Conservation (phyloP, 2,888 invertebrate genomes). For the Eledona agricola region DNA sequence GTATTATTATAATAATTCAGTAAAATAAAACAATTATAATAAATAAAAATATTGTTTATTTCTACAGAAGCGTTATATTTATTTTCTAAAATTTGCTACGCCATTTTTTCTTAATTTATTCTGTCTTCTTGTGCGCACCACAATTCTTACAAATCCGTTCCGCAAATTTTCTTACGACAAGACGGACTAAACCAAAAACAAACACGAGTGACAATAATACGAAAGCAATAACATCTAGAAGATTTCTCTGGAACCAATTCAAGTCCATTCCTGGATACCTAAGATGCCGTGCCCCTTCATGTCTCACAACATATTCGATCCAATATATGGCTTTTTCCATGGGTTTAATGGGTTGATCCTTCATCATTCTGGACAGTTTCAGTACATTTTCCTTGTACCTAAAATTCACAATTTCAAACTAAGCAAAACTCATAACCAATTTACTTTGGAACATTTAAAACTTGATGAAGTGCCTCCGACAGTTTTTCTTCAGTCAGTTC, state of each 20-base stretch:
- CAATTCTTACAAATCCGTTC: too few relatives aligned
- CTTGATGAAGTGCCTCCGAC: slow-evolving; percentile 45
- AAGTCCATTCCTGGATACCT: slow-evolving; percentile 46
- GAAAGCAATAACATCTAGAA: slow-evolving; percentile 17
- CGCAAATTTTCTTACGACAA: neutral
- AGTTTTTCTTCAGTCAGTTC: slow-evolving; percentile 56
- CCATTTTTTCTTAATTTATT: too few relatives aligned
- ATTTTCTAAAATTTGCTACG: too few relatives aligned
- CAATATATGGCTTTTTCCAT: slow-evolving; percentile 46
- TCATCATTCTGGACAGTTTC: slow-evolving; percentile 42
- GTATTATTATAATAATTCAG: too few relatives aligned
- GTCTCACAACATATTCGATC: slow-evolving; percentile 47
- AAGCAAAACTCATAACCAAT: slow-evolving; percentile 40
- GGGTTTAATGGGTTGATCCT: slow-evolving; percentile 45
- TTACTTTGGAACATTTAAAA: slow-evolving; percentile 50
- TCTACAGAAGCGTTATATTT: too few relatives aligned
- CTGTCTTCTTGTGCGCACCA: too few relatives aligned
- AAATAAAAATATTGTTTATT: too few relatives aligned
- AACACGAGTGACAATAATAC: neutral
- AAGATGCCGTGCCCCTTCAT: slow-evolving; percentile 49
- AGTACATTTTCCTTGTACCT: slow-evolving; percentile 42
- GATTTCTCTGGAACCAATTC: slow-evolving; percentile 41
- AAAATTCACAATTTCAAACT: slow-evolving; percentile 12
- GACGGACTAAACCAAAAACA: neutral
- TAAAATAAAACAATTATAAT: too few relatives aligned